Evolutionary conservation across 2,113 vertebrate species (phyloP), one percentile per base, ranked within the genome.

Genomic region (Dipodomys stephensi): DNA sequence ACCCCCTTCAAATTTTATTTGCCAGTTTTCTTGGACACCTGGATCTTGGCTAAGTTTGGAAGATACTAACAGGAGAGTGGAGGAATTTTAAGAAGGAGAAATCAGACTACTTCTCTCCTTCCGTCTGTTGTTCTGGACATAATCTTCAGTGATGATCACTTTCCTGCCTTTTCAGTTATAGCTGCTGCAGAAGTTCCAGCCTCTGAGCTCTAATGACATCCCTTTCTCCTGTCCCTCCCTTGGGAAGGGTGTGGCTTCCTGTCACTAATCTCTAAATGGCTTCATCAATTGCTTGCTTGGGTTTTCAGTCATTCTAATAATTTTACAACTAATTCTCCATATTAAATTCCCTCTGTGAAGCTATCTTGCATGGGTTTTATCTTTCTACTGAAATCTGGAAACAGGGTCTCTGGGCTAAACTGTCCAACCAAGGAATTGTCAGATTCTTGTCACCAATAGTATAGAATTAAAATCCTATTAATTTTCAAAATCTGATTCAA

Each of bases 41-140:
- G 60, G 46, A 62, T 85, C 84, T 92, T 84, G 81, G 53, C 23
- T 80, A 39, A 74, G 69, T 84, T 84, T 84, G 46, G 20, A 62
- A 81, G 35, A 74, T 20, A 28, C 11, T 84, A 80, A 73, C 9
- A 20, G 76, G 68, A 67, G 64, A 53, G 10, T 62, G 49, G 32
- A 73, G 19, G 18, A 69, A 77, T 81, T 82, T 81, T 18, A 30
- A 23, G 68, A 25, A 10, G 12, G 73, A 88, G 19, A 88, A 73
- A 23, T 28, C 57, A 35, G 44, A 44, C 16, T 30, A 23, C 18
- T n/a, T 27, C 7, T 2, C 6, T 84, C 39, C 20, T 68, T 35
- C n/a, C 1, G 2, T 19, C 69, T 72, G 32, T 57, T 67, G 32
- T 5, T 94, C 12, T 28, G 15, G 35, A 7, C n/a, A 30, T 44